phyloP scores from a whole-genome alignment of 2,113 vertebrate species.

The Crotalus viridis region DNA sequence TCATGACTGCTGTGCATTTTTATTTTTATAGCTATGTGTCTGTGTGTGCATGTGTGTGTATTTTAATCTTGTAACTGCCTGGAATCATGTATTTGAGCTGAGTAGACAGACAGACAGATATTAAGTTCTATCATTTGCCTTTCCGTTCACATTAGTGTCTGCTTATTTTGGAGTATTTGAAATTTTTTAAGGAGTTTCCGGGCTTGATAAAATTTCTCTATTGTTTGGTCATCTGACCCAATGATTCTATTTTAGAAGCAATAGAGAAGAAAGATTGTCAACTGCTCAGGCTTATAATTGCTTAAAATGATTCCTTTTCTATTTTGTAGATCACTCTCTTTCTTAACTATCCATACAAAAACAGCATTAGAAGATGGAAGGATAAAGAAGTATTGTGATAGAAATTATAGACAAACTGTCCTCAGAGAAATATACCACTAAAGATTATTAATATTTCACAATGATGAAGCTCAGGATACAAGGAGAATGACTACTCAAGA shows the following conservation, averaged over 20 bases:
- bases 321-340: background rate
- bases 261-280: background rate
- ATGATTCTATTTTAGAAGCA: background rate
- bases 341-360: background rate
- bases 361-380: background rate
- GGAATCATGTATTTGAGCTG: background rate
- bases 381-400: background rate
- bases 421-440: background rate
- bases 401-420: conserved; percentile 1
- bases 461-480: background rate
- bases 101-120: background rate
- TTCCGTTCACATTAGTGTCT: background rate
- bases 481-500: background rate
- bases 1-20: background rate
- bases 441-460: background rate
- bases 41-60: background rate
- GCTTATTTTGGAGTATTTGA: background rate
- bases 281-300: background rate
- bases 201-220: background rate
- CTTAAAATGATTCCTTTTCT: conserved; percentile 1
- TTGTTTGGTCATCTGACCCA: background rate
- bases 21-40: background rate
- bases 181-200: background rate
- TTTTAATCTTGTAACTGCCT: background rate
- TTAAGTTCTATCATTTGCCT: background rate